Conservation (phyloP, 1,140 invertebrate genomes). For the Drosophila nebulosa region DNA sequence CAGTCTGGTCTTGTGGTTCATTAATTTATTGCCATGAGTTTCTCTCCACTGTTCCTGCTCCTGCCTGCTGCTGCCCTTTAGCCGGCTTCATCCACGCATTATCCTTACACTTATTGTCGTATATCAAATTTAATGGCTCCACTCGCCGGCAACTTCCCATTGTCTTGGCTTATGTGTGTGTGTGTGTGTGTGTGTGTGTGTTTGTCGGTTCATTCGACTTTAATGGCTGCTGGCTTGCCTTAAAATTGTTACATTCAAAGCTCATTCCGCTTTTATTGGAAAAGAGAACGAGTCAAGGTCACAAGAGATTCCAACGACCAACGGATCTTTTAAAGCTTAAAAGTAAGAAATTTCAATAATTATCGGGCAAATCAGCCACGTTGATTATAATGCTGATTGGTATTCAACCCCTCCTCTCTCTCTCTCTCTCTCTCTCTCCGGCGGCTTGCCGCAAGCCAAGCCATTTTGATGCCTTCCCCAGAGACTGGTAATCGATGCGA, state of each 20-base stretch:
- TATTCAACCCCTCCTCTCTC: too few species aligned
- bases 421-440: too few species aligned
- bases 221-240: constrained; percentile 20
- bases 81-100: constrained; percentile 43
- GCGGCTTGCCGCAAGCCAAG: too few species aligned
- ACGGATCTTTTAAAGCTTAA: too few species aligned
- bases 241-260: not conserved
- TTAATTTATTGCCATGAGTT: constrained; percentile 34
- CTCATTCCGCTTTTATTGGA: too few species aligned
- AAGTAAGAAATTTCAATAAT: too few species aligned
- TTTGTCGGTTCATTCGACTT: constrained; percentile 11
- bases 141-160: constrained; percentile 50
- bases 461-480: not conserved
- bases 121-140: constrained; percentile 69
- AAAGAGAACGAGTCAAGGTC: too few species aligned
- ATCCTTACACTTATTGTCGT: constrained; percentile 71
- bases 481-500: not conserved
- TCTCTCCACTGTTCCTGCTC: not conserved
- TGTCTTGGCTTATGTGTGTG: constrained; percentile 28
- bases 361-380: too few species aligned
- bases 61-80: not conserved
- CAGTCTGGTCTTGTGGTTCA: constrained; percentile 21
- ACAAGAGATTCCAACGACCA: too few species aligned
- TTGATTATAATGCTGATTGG: too few species aligned
- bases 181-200: too few species aligned